Conservation (phyloP, 2,113 vertebrate genomes). For the Phylloscopus whistleri region DNA sequence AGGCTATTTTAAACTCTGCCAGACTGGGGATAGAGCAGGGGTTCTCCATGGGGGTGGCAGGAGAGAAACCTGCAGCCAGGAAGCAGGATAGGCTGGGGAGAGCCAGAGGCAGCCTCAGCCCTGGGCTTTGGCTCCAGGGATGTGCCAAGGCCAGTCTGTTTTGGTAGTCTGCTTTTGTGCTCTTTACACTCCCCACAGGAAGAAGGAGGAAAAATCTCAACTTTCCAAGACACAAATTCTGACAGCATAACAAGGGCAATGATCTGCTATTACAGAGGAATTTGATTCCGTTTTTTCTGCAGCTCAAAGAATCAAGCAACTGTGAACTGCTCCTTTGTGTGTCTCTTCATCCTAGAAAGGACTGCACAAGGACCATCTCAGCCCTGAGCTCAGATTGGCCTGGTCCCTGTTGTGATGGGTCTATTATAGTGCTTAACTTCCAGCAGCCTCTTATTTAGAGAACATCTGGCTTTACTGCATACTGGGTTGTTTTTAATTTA, state of each 20-base stretch:
- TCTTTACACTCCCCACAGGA: background rate
- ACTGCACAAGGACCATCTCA: background rate
- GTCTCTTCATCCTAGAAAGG: background rate
- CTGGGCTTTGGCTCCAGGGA: background rate
- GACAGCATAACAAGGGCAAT: background rate
- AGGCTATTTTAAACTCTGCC: background rate
- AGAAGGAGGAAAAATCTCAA: background rate
- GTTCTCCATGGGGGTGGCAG: background rate
- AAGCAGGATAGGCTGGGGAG: background rate
- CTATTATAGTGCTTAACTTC: background rate
- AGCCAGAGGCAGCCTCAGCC: background rate
- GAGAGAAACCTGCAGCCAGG: background rate
- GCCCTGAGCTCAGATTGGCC: background rate
- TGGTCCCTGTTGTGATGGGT: background rate
- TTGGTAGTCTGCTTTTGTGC: background rate
- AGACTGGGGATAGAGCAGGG: background rate
- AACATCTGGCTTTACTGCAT: background rate
- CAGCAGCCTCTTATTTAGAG: background rate
- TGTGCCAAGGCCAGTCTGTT: background rate
- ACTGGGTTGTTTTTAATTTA: background rate
- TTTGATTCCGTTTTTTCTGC: background rate
- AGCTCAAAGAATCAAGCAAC: background rate
- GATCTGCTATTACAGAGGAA: background rate
- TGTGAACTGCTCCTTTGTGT: background rate
- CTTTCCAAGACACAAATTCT: background rate